These are phyloP conservation scores for Penaeus monodon DNA, from an alignment of 2,888 invertebrate species.

Conservation along the genomic window DNA sequence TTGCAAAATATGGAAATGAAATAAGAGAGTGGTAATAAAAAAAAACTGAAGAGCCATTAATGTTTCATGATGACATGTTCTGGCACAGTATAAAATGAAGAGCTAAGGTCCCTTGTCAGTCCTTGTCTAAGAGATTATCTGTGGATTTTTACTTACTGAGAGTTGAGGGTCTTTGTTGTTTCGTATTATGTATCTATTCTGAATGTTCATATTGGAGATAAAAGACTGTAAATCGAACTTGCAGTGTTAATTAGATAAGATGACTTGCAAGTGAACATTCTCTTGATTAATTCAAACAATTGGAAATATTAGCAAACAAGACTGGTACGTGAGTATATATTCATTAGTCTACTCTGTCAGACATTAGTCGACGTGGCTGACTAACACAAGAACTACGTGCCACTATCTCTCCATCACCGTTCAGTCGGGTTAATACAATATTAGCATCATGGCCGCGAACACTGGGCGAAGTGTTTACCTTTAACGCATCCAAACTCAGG, in stretches of 20 bases:
- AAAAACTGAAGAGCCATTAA: conserved; percentile 31
- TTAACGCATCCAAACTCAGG: conserved; percentile 93
- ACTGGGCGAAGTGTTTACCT: conserved; percentile 78
- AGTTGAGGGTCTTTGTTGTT: conserved; percentile 34
- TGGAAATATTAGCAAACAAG: conserved; percentile 44
- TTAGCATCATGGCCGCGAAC: conserved; percentile 48
- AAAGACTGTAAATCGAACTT: conserved; percentile 34
- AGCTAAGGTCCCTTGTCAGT: conserved; percentile 47
- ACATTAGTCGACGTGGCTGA: conserved; percentile 57
- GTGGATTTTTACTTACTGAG: conserved; percentile 14
- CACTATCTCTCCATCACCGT: conserved; percentile 62
- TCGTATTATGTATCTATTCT: conserved; percentile 39
- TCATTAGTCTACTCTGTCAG: conserved; percentile 27
- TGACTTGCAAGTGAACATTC: conserved; percentile 44
- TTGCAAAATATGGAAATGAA: conserved; percentile 58
- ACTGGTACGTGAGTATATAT: conserved; percentile 38
- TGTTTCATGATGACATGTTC: conserved; percentile 50
- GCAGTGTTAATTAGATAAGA: conserved; percentile 39
- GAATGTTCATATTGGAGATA: conserved; percentile 21
- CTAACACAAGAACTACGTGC: conserved; percentile 39
- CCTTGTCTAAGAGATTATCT: conserved; percentile 18
- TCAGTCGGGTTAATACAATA: conserved; percentile 63
- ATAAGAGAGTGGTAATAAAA: conserved; percentile 20
- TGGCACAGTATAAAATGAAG: conserved; percentile 45
- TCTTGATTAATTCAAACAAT: conserved; percentile 42